These are phyloP conservation scores for Hemiscyllium ocellatum DNA, from an alignment of 2,113 vertebrate species.

Conservation along the genomic window DNA sequence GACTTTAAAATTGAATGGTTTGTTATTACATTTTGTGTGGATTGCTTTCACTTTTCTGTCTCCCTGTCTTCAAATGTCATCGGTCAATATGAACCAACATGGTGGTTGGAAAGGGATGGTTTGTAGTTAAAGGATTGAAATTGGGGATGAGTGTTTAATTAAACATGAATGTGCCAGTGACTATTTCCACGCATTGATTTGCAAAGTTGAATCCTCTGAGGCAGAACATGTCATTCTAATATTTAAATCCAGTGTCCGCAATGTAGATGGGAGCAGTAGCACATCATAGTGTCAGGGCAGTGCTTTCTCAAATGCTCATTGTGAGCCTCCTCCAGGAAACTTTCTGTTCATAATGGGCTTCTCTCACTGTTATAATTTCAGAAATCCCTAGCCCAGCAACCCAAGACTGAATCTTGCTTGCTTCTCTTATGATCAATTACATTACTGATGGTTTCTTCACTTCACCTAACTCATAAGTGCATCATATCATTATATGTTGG, in stretches of 20 bases:
- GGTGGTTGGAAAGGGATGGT: background rate
- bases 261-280: background rate
- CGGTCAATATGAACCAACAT: background rate
- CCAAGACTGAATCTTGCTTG: background rate
- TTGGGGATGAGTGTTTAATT: background rate
- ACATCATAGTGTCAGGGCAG: background rate
- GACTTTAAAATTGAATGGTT: background rate
- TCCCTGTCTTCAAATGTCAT: background rate
- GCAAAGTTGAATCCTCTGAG: background rate
- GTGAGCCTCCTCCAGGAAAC: background rate
- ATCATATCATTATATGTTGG: background rate
- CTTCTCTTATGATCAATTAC: background rate
- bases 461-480: background rate
- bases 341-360: background rate
- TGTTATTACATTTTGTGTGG: background rate
- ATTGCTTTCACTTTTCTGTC: background rate
- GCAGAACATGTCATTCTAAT: background rate
- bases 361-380: background rate
- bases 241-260: background rate
- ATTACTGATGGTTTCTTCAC: background rate
- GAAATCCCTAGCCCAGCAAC: background rate
- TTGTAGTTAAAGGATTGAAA: background rate
- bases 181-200: background rate
- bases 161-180: background rate
- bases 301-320: too few species aligned